A percentile compares a stretch with the other conserved stretches of the same genome.
Evolutionary conservation across 2,113 vertebrate species (phyloP).

Genomic region (Hylia prasina): DNA sequence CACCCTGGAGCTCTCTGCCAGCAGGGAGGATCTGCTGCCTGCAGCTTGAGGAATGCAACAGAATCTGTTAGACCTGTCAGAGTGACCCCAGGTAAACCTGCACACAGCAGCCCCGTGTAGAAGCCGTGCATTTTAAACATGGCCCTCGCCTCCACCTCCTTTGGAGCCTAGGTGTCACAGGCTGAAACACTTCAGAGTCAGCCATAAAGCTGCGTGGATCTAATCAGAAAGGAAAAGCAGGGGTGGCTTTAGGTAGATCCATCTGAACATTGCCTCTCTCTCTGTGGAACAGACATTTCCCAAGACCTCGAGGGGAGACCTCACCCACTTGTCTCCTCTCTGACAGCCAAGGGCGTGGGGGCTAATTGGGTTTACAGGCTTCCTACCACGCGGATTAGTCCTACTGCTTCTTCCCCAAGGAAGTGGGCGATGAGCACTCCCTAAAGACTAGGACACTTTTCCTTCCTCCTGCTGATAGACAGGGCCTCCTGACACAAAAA

Average conservation of each 20-base stretch:
- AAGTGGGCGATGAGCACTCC: fast-evolving
- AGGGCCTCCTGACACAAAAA: fast-evolving
- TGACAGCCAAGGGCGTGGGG: neutral
- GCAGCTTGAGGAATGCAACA: neutral
- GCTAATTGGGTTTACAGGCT: neutral
- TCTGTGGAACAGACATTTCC: neutral
- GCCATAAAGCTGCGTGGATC: neutral
- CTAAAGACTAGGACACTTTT: neutral
- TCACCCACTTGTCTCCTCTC: neutral
- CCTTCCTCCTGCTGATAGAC: neutral
- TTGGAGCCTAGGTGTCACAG: neutral
- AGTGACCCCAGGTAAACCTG: neutral
- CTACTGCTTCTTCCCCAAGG: neutral
- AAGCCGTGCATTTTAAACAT: neutral
- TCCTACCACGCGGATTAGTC: fast-evolving
- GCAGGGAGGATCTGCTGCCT: neutral
- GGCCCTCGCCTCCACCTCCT: fast-evolving
- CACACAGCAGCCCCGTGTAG: fast-evolving
- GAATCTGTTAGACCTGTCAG: neutral
- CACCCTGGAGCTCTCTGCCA: neutral
- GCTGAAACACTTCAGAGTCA: neutral
- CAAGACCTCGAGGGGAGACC: too few relatives aligned
- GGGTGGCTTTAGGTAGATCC: neutral
- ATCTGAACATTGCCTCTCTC: neutral
- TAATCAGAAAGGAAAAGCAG: neutral